A percentile compares a stretch with the other conserved stretches of the same genome.
Evolutionary conservation across 1,140 invertebrate genomes (phyloP).

Genomic region (Eumaeus atala): DNA sequence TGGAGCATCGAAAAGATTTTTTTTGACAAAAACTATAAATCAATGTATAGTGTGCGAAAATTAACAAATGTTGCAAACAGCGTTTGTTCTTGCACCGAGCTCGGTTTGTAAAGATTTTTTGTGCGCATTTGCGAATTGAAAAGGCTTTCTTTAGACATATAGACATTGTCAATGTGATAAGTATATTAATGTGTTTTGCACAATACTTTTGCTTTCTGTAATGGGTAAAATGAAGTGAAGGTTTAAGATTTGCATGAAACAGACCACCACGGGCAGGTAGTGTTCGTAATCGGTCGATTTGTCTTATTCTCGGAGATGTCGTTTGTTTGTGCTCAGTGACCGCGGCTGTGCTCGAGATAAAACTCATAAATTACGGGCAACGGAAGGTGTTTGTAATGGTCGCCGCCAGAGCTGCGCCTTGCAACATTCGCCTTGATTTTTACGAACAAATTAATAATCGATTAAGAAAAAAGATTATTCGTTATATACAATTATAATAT

Average conservation of each 20-base stretch:
- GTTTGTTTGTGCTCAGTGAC: slow-evolving; percentile 66
- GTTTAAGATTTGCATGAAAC: slow-evolving; percentile 55
- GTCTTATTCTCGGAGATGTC: slow-evolving; percentile 68
- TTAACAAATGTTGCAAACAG: slow-evolving; percentile 58
- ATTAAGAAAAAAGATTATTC: not conserved
- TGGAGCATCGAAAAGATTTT: slow-evolving; percentile 29
- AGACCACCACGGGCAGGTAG: slow-evolving; percentile 64
- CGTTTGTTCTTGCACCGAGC: slow-evolving; percentile 15
- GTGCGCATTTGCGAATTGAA: slow-evolving; percentile 31
- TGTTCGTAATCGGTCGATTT: slow-evolving; percentile 69
- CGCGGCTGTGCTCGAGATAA: slow-evolving; percentile 66
- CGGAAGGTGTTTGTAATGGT: slow-evolving; percentile 64
- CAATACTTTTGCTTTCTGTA: slow-evolving; percentile 61
- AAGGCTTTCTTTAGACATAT: slow-evolving; percentile 50
- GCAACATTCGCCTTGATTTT: slow-evolving; percentile 34
- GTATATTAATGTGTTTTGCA: slow-evolving; percentile 54
- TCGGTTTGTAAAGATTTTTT: slow-evolving; percentile 14
- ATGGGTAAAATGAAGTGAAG: slow-evolving; percentile 46
- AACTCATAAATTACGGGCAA: slow-evolving; percentile 67
- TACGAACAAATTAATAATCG: not conserved
- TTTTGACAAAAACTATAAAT: slow-evolving; percentile 48
- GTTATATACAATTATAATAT: too few species aligned
- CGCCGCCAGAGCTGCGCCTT: slow-evolving; percentile 49
- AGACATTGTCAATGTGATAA: slow-evolving; percentile 49
- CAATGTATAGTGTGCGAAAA: slow-evolving; percentile 49